Evolutionary conservation across 2,113 vertebrate genomes (phyloP).

Genomic region (Grammomys surdaster): DNA sequence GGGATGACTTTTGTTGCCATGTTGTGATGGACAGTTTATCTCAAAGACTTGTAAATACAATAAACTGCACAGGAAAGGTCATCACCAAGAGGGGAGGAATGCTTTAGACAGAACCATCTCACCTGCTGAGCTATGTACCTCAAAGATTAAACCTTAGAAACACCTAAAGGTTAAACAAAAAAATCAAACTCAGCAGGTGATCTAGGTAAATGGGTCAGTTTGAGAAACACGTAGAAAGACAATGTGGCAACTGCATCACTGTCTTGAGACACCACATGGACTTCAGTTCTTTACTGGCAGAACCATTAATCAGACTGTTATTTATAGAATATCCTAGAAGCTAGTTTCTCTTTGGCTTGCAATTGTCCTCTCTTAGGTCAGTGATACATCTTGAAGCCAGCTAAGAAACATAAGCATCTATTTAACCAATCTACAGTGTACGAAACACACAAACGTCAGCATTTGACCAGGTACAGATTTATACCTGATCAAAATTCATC

Average conservation of each 20-base stretch:
- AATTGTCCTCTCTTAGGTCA: conserved; percentile 59
- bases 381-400: conserved; percentile 29
- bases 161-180: conserved; percentile 61
- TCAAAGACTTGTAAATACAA: conserved; percentile 51
- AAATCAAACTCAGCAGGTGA: conserved; percentile 25
- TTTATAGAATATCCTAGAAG: conserved; percentile 72
- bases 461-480: background rate
- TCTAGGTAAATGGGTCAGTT: conserved; percentile 43
- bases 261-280: background rate
- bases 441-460: conserved; percentile 48
- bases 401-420: conserved; percentile 29
- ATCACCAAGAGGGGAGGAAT: conserved; percentile 42
- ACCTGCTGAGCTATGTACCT: background rate
- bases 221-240: background rate
- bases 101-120: conserved; percentile 58
- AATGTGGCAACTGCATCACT: background rate
- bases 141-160: conserved; percentile 60
- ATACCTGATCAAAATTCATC: background rate
- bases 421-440: background rate
- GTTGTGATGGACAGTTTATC: conserved; percentile 8
- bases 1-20: conserved; percentile 21
- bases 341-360: conserved; percentile 49
- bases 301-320: conserved; percentile 75
- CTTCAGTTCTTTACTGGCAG: conserved; percentile 19
- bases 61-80: background rate